These are phyloP conservation scores for Prenolepis imparis DNA, from an alignment of 2,888 invertebrate species.

Conservation along the genomic window DNA sequence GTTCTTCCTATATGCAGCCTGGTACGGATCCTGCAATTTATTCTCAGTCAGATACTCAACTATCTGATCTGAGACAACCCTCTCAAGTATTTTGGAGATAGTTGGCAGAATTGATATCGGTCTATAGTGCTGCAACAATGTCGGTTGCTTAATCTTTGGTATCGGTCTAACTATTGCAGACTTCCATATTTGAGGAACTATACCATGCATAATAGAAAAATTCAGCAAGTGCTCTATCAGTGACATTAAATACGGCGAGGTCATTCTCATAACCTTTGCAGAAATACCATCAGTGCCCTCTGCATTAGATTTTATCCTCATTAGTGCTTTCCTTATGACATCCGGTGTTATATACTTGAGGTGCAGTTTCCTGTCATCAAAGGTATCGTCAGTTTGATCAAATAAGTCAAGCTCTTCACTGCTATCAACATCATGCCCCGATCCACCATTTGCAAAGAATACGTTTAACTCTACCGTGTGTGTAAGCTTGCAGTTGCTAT, in stretches of 20 bases:
- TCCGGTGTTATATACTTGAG: not conserved
- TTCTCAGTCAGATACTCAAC: not conserved
- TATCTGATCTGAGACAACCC: not conserved
- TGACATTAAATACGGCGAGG: not conserved
- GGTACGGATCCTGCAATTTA: not conserved
- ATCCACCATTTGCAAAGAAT: not conserved
- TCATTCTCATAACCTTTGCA: not conserved
- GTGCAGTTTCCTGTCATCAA: not conserved
- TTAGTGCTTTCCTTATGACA: not conserved
- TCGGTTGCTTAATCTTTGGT: not conserved
- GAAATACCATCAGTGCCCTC: not conserved
- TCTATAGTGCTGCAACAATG: too few species aligned
- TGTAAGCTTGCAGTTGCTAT: not conserved
- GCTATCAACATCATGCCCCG: too few species aligned
- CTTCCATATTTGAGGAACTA: not conserved
- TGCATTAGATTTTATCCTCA: not conserved
- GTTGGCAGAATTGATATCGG: too few species aligned
- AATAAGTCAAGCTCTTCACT: too few species aligned
- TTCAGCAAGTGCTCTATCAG: not conserved
- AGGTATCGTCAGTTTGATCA: not conserved
- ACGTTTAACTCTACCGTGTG: not conserved
- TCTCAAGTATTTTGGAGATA: not conserved
- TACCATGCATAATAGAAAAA: not conserved
- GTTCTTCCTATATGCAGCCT: not conserved
- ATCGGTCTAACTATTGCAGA: not conserved